Conservation (phyloP, 2,888 invertebrate genomes). For the Diploptera punctata region DNA sequence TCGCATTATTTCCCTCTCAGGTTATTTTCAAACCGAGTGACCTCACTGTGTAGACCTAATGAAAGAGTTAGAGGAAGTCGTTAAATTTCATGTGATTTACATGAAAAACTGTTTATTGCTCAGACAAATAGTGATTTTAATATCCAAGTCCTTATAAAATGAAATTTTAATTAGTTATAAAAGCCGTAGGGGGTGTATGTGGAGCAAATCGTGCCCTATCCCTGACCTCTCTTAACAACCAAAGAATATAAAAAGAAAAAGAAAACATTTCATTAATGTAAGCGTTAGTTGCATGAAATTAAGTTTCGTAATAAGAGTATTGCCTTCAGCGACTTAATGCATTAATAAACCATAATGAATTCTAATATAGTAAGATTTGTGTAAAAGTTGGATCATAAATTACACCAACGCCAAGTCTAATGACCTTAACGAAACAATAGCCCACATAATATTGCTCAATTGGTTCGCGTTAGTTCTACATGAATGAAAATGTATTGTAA, state of each 20-base stretch:
- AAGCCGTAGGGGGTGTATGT: slow-evolving; percentile 3
- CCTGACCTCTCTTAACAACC: not conserved
- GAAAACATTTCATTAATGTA: not conserved
- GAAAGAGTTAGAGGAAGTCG: not conserved
- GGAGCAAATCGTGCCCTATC: slow-evolving; percentile 5
- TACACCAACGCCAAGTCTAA: too few species aligned
- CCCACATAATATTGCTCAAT: too few species aligned
- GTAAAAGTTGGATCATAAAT: too few species aligned
- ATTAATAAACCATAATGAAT: not conserved
- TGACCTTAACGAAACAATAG: too few species aligned
- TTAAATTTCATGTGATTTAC: not conserved
- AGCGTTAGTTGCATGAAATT: not conserved
- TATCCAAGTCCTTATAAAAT: not conserved
- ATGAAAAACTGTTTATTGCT: not conserved
- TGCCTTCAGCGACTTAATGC: not conserved
- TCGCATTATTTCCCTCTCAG: too few species aligned
- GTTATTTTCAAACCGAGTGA: too few species aligned
- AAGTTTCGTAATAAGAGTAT: not conserved
- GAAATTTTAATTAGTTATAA: slow-evolving; percentile 10
- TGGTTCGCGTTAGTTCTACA: too few species aligned
- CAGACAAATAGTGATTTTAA: not conserved
- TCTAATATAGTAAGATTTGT: too few species aligned
- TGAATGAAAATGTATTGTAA: too few species aligned
- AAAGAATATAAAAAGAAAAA: not conserved
- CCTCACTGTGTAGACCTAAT: too few species aligned